Evolutionary conservation across 2,113 vertebrate genomes (phyloP).

Genomic region (Rafetus swinhoei): DNA sequence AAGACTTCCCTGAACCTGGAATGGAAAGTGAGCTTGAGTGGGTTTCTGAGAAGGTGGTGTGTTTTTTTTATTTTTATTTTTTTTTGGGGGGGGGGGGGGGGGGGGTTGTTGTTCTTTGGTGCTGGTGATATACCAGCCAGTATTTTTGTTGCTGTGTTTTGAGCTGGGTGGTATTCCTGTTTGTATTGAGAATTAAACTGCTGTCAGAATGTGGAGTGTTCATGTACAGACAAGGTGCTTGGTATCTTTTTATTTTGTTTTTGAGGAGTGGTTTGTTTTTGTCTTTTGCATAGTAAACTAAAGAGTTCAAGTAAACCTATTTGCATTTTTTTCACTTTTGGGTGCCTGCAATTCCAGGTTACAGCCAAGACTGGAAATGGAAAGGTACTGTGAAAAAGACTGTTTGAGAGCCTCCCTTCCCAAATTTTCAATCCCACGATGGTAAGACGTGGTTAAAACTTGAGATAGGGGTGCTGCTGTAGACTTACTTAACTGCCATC

Average conservation of each 20-base stretch:
- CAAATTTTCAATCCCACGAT: background rate
- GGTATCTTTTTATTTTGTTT: background rate
- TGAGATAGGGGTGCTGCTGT: background rate
- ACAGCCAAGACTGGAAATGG: background rate
- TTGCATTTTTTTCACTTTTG: background rate
- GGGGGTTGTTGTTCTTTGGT: background rate
- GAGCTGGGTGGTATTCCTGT: background rate
- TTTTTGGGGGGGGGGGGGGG: background rate
- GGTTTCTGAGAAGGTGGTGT: background rate
- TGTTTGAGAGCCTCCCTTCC: background rate
- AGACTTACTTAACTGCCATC: background rate
- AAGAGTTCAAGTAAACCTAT: background rate
- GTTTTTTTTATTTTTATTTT: rapidly evolving
- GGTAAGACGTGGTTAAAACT: background rate
- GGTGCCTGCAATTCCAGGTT: rapidly evolving
- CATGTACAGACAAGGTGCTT: rapidly evolving
- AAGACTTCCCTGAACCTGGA: background rate
- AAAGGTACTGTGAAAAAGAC: background rate
- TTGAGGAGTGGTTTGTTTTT: background rate
- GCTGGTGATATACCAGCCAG: background rate
- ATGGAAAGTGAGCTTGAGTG: background rate
- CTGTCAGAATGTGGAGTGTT: background rate
- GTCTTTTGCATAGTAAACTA: background rate
- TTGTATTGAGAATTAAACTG: background rate
- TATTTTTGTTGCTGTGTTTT: background rate